Evolutionary conservation across 1,140 invertebrate species (phyloP).

Genomic region (Meloidogyne hapla): DNA sequence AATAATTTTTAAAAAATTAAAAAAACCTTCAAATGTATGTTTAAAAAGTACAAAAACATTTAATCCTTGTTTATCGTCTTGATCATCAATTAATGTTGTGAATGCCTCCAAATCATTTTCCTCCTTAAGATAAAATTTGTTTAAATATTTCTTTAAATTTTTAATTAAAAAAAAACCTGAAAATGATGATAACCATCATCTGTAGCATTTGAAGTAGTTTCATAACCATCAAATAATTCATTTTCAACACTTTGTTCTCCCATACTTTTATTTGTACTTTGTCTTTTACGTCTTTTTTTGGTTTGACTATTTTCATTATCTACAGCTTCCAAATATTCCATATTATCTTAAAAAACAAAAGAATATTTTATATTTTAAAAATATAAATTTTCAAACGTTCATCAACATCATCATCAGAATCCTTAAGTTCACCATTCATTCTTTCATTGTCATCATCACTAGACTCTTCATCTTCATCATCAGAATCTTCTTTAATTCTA

Average conservation of each 20-base stretch:
- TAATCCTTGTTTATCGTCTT: slow-evolving; percentile 23
- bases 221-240: slow-evolving; percentile 3
- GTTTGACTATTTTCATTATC: slow-evolving; percentile 34
- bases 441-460: slow-evolving; percentile 42
- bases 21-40: slow-evolving; percentile 27
- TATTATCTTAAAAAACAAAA: not conserved
- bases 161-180: not conserved
- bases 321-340: slow-evolving; percentile 47
- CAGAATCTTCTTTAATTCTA: slow-evolving; percentile 31
- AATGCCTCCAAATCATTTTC: slow-evolving; percentile 54
- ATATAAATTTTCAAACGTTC: slow-evolving; percentile 39
- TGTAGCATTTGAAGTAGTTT: slow-evolving; percentile 24
- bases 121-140: slow-evolving; percentile 26
- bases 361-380: slow-evolving; percentile 10
- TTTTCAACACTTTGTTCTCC: slow-evolving; percentile 35
- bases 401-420: slow-evolving; percentile 59
- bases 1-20: not conserved
- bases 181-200: slow-evolving; percentile 48
- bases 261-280: slow-evolving; percentile 35
- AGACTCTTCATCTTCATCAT: slow-evolving; percentile 48
- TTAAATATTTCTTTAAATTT: too few species aligned
- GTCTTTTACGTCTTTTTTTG: slow-evolving; percentile 26
- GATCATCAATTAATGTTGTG: slow-evolving; percentile 38
- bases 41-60: slow-evolving; percentile 46
- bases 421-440: slow-evolving; percentile 52